phyloP scores from a whole-genome alignment of 2,113 vertebrate species.

The Lota lota region DNA sequence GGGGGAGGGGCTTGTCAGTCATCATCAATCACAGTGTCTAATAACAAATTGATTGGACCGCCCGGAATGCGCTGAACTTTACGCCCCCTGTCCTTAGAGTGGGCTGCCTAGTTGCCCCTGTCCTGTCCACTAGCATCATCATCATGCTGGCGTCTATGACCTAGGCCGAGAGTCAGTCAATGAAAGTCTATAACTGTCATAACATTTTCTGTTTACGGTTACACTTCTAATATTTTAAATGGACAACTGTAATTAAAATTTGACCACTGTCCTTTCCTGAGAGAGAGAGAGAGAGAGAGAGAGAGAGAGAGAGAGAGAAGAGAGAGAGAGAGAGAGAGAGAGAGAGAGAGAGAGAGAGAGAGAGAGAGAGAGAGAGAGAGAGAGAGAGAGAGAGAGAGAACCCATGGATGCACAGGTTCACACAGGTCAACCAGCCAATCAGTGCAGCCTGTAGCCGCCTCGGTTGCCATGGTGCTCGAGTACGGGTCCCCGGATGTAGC shows the following conservation, averaged over 20 bases:
- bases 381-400: background rate
- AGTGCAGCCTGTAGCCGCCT: background rate
- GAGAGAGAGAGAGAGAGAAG: no score
- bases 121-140: background rate
- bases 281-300: no score
- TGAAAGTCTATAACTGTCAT: no score
- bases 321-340: no score
- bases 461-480: constrained; percentile 58
- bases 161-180: background rate
- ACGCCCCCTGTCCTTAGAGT: background rate
- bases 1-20: background rate
- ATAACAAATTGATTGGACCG: constrained; percentile 21
- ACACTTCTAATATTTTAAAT: no score
- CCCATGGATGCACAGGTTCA: background rate
- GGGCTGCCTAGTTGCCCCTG: background rate
- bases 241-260: no score
- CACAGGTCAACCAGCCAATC: background rate
- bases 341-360: no score
- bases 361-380: background rate
- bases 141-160: background rate
- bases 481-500: constrained; percentile 69
- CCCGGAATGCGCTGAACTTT: background rate
- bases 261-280: no score
- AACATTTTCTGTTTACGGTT: no score
- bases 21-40: constrained; percentile 6